phyloP scores from a whole-genome alignment of 2,888 invertebrate species.

The Bhutanitis thaidina region DNA sequence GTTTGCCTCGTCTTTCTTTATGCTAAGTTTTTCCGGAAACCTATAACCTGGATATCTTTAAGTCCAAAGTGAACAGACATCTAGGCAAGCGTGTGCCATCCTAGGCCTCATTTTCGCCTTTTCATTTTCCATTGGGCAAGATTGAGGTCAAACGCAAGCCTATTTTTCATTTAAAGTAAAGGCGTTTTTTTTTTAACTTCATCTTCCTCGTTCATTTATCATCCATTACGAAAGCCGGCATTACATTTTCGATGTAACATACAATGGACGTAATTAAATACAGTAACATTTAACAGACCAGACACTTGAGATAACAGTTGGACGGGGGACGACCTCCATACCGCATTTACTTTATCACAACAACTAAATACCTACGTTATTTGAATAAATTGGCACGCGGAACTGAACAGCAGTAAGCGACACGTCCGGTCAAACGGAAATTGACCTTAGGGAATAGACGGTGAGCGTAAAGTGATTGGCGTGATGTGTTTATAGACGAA shows the following conservation, averaged over 20 bases:
- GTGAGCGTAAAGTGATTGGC: conserved; percentile 19
- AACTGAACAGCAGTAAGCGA: conserved; percentile 30
- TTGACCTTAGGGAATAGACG: conserved; percentile 21
- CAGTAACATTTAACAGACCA: conserved; percentile 36
- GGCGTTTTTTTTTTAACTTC: too few species aligned
- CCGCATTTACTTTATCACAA: conserved; percentile 54
- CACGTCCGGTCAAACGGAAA: conserved; percentile 16
- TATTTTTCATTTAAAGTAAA: too few species aligned
- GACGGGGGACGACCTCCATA: conserved; percentile 50
- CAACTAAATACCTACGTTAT: conserved; percentile 47
- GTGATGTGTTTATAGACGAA: conserved; percentile 31
- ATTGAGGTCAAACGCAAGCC: too few species aligned
- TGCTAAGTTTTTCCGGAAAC: too few species aligned
- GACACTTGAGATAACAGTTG: conserved; percentile 42
- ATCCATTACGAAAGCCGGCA: too few species aligned
- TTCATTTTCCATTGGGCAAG: too few species aligned
- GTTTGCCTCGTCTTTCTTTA: too few species aligned
- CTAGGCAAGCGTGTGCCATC: too few species aligned
- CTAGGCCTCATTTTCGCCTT: too few species aligned
- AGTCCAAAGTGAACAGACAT: too few species aligned
- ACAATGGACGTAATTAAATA: conserved; percentile 32
- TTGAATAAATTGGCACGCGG: conserved; percentile 51
- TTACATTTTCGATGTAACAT: not conserved
- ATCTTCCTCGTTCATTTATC: too few species aligned
- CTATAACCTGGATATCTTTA: too few species aligned